Conservation (phyloP, 2,888 invertebrate species). For the Eupsilia transversa region DNA sequence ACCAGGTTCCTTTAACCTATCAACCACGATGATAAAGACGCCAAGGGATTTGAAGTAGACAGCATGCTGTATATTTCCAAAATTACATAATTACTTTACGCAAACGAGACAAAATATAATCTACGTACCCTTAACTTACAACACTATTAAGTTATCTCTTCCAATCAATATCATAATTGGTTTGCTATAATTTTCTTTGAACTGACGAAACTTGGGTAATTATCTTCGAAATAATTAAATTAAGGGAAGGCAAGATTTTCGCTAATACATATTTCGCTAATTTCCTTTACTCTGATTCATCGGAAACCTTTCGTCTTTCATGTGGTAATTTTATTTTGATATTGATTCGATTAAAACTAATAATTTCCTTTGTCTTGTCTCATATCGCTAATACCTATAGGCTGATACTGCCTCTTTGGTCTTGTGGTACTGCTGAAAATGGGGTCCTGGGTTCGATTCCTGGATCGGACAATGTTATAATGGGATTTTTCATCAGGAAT, state of each 20-base stretch:
- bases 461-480: too few species aligned
- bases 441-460: too few species aligned
- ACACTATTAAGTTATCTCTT: slow-evolving; percentile 68
- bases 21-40: not conserved
- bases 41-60: not conserved
- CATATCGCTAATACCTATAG: not conserved
- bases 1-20: too few species aligned
- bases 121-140: slow-evolving; percentile 23
- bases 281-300: slow-evolving; percentile 55
- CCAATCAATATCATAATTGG: slow-evolving; percentile 75
- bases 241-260: slow-evolving; percentile 63
- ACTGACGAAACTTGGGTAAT: slow-evolving; percentile 72
- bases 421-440: too few species aligned
- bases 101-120: slow-evolving; percentile 45
- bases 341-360: slow-evolving; percentile 21
- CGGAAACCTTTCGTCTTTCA: slow-evolving; percentile 28
- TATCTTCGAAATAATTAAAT: slow-evolving; percentile 68
- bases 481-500: too few species aligned
- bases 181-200: slow-evolving; percentile 73
- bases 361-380: slow-evolving; percentile 2
- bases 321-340: slow-evolving; percentile 35
- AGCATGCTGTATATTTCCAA: slow-evolving; percentile 19
- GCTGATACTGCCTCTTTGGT: too few species aligned
- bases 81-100: slow-evolving; percentile 22
- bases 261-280: slow-evolving; percentile 70